Evolutionary conservation across 2,888 invertebrate genomes (phyloP).

Genomic region (Cremastinae sp.): DNA sequence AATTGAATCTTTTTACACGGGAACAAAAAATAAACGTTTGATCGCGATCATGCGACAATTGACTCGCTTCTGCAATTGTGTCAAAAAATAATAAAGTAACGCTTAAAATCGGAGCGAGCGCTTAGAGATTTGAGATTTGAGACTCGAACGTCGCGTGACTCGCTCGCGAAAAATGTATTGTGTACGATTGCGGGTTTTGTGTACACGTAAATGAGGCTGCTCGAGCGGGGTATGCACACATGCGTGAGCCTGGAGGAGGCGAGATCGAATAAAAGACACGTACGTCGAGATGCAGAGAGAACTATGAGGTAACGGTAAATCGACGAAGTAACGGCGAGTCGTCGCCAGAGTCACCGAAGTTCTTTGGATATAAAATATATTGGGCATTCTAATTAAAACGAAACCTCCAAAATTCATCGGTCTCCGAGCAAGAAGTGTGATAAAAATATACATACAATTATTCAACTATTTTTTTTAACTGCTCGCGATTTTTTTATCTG

Average conservation of each 20-base stretch:
- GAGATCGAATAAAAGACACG: constrained; percentile 35
- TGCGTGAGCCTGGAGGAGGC: background rate
- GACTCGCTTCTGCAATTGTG: background rate
- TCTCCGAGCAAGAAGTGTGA: too few species aligned
- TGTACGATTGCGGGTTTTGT: constrained; percentile 20
- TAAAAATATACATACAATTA: too few species aligned
- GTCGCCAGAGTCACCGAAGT: constrained; percentile 51
- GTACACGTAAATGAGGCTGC: background rate
- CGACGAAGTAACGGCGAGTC: constrained; percentile 54
- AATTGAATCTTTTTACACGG: constrained; percentile 9
- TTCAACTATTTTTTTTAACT: too few species aligned
- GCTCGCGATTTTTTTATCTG: too few species aligned
- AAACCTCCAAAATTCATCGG: too few species aligned
- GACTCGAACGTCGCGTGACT: constrained; percentile 48
- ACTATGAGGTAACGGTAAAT: constrained; percentile 58
- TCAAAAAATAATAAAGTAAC: background rate
- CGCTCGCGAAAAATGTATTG: constrained; percentile 48
- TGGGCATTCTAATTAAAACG: too few species aligned
- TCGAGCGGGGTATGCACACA: too few species aligned
- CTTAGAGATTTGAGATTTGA: constrained; percentile 40
- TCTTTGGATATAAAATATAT: constrained; percentile 24
- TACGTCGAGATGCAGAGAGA: constrained; percentile 40
- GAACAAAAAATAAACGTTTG: too few species aligned
- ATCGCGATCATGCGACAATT: too few species aligned
- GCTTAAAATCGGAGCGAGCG: background rate